Evolutionary conservation across 2,888 invertebrate species (phyloP).

Genomic region (Tridacna crocea): DNA sequence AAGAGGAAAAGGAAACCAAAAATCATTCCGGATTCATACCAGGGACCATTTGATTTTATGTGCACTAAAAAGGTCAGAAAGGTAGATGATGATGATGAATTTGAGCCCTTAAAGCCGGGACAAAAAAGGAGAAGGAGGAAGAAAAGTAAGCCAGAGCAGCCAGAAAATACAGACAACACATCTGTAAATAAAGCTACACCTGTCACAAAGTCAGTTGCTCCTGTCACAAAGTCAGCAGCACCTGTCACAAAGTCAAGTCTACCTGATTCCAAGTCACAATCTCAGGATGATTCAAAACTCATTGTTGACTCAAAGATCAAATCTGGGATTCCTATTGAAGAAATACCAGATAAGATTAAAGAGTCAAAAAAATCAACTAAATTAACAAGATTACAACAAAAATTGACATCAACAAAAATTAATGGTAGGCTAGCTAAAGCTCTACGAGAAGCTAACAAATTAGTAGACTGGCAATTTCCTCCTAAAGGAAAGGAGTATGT

Average conservation of each 20-base stretch:
- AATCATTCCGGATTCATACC: constrained; percentile 58
- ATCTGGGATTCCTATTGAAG: not conserved
- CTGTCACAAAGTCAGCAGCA: not conserved
- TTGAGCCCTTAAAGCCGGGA: constrained; percentile 53
- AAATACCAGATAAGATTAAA: not conserved
- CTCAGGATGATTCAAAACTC: not conserved
- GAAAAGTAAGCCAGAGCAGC: constrained; percentile 30
- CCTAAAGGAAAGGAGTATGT: constrained; percentile 55
- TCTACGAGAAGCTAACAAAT: constrained; percentile 50
- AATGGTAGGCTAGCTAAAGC: not conserved
- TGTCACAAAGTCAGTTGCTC: not conserved
- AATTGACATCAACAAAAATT: constrained; percentile 3
- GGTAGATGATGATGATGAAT: constrained; percentile 33
- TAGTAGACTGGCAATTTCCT: constrained; percentile 64
- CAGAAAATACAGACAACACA: not conserved
- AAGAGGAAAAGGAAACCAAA: constrained; percentile 59
- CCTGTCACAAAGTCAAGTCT: not conserved
- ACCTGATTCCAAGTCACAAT: not conserved
- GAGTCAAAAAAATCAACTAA: not conserved
- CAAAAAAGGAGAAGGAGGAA: constrained; percentile 57
- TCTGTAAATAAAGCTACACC: not conserved
- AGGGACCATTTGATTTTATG: constrained; percentile 46
- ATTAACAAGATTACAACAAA: not conserved
- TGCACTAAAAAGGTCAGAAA: constrained; percentile 8
- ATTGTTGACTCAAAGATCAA: not conserved